Conservation (phyloP, 2,888 invertebrate genomes). For the Lasioglossum morio region DNA sequence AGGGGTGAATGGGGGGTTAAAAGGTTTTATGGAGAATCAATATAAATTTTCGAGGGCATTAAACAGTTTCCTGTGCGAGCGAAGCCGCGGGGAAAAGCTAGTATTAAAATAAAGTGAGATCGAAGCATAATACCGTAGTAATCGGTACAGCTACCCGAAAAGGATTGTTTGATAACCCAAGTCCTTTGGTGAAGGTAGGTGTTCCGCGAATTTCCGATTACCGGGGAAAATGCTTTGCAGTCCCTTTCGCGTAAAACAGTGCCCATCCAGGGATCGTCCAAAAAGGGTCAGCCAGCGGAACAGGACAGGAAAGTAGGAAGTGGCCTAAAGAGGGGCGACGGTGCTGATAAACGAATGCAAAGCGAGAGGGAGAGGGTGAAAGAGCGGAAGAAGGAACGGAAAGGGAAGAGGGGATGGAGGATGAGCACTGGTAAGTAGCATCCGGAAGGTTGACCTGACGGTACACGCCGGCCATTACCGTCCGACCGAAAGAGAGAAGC, state of each 20-base stretch:
- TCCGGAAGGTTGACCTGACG: conserved; percentile 60
- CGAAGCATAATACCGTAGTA: too few species aligned
- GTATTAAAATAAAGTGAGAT: too few species aligned
- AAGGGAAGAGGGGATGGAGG: conserved; percentile 39
- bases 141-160: too few species aligned
- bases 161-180: too few species aligned
- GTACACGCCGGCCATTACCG: conserved; percentile 56
- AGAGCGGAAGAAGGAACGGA: conserved; percentile 1
- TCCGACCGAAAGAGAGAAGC: conserved; percentile 35
- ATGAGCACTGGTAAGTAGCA: conserved; percentile 59
- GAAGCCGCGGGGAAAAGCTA: too few species aligned
- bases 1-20: too few species aligned
- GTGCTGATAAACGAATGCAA: conserved; percentile 34
- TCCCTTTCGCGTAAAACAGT: not conserved
- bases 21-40: too few species aligned
- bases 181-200: not conserved
- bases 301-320: conserved; percentile 15
- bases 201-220: not conserved
- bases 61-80: too few species aligned
- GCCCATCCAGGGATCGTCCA: not conserved
- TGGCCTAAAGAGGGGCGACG: conserved; percentile 4
- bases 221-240: not conserved
- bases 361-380: conserved; percentile 30
- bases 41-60: too few species aligned
- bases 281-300: not conserved